These are phyloP conservation scores for Dreissena polymorpha DNA, from an alignment of 1,140 invertebrate genomes.

Conservation along the genomic window DNA sequence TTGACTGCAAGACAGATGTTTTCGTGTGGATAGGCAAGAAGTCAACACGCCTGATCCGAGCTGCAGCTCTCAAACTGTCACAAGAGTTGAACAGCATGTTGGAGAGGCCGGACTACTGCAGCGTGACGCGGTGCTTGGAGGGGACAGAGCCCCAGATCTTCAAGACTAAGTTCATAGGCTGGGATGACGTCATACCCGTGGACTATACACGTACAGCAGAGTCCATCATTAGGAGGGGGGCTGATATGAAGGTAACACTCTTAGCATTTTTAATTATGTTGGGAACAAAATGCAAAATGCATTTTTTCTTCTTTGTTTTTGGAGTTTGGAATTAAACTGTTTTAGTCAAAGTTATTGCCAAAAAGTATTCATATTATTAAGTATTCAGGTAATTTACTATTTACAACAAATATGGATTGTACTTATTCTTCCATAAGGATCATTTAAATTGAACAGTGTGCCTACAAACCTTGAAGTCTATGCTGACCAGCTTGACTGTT, in stretches of 20 bases:
- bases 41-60: slow-evolving; percentile 96
- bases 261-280: too few relatives aligned
- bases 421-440: too few relatives aligned
- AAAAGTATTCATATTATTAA: too few relatives aligned
- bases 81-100: slow-evolving; percentile 97
- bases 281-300: too few relatives aligned
- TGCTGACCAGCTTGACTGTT: too few relatives aligned
- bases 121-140: slow-evolving; percentile 90
- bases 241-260: slow-evolving; percentile 87
- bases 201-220: slow-evolving; percentile 99
- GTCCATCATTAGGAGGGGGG: slow-evolving; percentile 97
- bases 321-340: too few relatives aligned
- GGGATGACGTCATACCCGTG: slow-evolving; percentile 99
- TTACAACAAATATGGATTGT: too few relatives aligned
- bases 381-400: too few relatives aligned
- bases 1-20: slow-evolving; percentile 97
- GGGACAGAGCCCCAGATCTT: slow-evolving; percentile 90
- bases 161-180: slow-evolving; percentile 97
- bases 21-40: slow-evolving; percentile 99
- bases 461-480: too few relatives aligned
- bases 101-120: slow-evolving; percentile 91
- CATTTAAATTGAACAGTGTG: too few relatives aligned
- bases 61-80: slow-evolving; percentile 97
- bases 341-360: too few relatives aligned
- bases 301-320: too few relatives aligned